phyloP scores from a whole-genome alignment of 2,113 vertebrate genomes.

The Pungitius pungitius region DNA sequence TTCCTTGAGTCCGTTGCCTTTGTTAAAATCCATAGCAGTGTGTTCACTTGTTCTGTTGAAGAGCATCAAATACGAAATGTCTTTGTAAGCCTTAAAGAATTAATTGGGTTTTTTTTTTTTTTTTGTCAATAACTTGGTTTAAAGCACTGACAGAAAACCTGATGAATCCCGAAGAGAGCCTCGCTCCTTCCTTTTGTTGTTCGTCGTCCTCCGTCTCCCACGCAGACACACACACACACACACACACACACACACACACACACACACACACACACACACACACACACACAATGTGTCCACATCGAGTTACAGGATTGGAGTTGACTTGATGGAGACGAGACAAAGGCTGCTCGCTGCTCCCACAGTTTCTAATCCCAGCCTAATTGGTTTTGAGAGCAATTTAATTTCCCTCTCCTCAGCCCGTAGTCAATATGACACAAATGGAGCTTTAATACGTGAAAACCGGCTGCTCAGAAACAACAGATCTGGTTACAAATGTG shows the following conservation, averaged over 20 bases:
- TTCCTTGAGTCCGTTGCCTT: conserved; percentile 13
- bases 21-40: conserved; percentile 32
- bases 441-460: conserved; percentile 40
- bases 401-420: conserved; percentile 59
- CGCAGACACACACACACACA: background rate
- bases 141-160: conserved; percentile 3
- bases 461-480: conserved; percentile 23
- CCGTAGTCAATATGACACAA: conserved; percentile 50
- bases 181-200: conserved; percentile 10
- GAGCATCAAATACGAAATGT: conserved; percentile 9
- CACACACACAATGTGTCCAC: conserved; percentile 14
- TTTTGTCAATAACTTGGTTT: conserved; percentile 5
- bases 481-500: conserved; percentile 33
- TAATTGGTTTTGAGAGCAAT: conserved; percentile 75
- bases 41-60: background rate
- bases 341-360: conserved; percentile 48
- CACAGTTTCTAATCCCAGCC: conserved; percentile 56
- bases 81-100: conserved; percentile 21
- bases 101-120: too few relatives aligned
- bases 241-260: background rate
- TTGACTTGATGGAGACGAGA: conserved; percentile 61
- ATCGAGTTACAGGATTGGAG: conserved; percentile 64
- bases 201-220: conserved; percentile 7
- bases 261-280: too few relatives aligned
- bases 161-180: conserved; percentile 16